These are phyloP conservation scores for Planiliza haematocheilus DNA, from an alignment of 2,113 vertebrate species.

Conservation along the genomic window DNA sequence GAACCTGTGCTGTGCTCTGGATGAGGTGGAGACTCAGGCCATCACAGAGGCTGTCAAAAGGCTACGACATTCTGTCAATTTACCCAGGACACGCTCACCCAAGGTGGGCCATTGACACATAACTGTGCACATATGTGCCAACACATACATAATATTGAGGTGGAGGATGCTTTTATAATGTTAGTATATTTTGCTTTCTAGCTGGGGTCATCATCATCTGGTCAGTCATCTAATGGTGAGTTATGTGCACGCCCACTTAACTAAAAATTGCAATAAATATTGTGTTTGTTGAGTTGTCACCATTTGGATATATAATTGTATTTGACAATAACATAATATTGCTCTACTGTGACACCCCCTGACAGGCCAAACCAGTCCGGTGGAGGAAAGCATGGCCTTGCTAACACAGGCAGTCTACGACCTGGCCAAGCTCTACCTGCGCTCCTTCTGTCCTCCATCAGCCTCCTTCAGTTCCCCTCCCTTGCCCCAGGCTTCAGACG, in stretches of 20 bases:
- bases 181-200: slow-evolving; percentile 58
- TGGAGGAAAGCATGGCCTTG: slow-evolving; percentile 85
- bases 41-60: slow-evolving; percentile 90
- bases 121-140: background rate
- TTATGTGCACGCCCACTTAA: background rate
- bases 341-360: background rate
- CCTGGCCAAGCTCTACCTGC: slow-evolving; percentile 88
- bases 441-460: slow-evolving; percentile 82
- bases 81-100: slow-evolving; percentile 86
- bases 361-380: slow-evolving; percentile 76
- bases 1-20: slow-evolving; percentile 92
- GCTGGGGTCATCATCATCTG: slow-evolving; percentile 82
- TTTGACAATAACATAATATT: too few species aligned
- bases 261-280: background rate
- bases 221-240: slow-evolving; percentile 76
- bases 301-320: too few species aligned
- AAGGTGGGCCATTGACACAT: slow-evolving; percentile 82
- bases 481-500: slow-evolving; percentile 32
- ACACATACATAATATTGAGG: background rate
- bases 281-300: background rate
- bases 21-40: slow-evolving; percentile 91
- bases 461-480: slow-evolving; percentile 49
- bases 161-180: background rate
- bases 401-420: slow-evolving; percentile 90
- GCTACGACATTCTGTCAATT: slow-evolving; percentile 90